Percentiles rank a stretch among this genome's conserved stretches.
Evolutionary conservation across 2,888 invertebrate genomes (phyloP).

Genomic region (Eueremaeus valkanovi): DNA sequence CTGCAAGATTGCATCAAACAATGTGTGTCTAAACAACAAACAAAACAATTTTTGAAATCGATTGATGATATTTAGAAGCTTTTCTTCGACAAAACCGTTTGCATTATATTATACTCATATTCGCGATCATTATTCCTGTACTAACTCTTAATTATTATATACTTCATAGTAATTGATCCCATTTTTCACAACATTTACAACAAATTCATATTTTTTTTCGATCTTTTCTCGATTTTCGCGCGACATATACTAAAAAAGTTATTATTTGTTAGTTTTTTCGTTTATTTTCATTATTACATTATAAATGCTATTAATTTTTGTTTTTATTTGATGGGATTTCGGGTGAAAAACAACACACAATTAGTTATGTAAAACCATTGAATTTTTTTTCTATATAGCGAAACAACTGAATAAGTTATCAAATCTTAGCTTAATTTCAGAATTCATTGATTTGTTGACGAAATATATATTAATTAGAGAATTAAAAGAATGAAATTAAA

Average conservation of each 20-base stretch:
- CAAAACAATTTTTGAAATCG: neutral
- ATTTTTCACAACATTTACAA: neutral
- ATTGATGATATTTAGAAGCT: conserved; percentile 17
- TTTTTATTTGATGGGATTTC: conserved; percentile 32
- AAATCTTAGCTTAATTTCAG: conserved; percentile 21
- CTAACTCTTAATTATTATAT: neutral
- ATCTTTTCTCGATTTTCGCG: neutral
- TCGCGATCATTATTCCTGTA: conserved; percentile 14
- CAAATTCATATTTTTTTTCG: neutral
- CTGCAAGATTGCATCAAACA: conserved; percentile 34
- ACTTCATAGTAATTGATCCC: conserved; percentile 14
- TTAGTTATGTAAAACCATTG: neutral
- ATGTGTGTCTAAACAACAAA: neutral
- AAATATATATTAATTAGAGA: neutral
- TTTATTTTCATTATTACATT: neutral
- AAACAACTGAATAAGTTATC: neutral
- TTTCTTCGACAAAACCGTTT: neutral
- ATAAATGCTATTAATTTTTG: conserved; percentile 4
- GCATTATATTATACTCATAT: conserved; percentile 30
- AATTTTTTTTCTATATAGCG: no score
- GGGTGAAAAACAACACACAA: neutral
- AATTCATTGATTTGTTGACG: neutral
- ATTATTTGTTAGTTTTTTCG: conserved; percentile 6
- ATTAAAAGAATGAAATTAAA: neutral
- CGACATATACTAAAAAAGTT: neutral